Evolutionary conservation across 23 tunicate genomes (phyloP).

Genomic region (Aplidium turbinatum): DNA sequence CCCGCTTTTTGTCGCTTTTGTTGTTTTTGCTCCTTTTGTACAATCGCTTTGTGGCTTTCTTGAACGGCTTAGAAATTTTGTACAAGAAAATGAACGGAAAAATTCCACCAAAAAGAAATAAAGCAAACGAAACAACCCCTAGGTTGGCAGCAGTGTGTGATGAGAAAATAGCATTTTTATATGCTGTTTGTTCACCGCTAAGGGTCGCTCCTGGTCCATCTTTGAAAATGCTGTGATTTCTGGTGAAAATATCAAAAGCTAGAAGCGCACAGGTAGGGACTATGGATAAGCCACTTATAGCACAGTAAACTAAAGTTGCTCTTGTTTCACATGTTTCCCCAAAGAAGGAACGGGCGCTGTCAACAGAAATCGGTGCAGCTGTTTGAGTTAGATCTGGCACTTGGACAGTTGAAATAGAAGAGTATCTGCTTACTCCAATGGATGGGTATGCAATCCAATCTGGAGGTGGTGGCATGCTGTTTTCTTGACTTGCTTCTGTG

Average conservation of each 20-base stretch:
- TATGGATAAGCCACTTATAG: constrained; percentile 9
- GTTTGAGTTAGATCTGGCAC: constrained; percentile 46
- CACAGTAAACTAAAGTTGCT: constrained; percentile 22
- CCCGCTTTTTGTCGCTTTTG: too few species aligned
- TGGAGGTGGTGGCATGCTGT: constrained; percentile 39
- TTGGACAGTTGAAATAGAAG: constrained; percentile 31
- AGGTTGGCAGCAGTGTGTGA: constrained; percentile 10
- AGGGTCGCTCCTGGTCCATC: background rate
- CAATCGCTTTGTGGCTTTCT: background rate
- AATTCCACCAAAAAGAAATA: constrained; percentile 18
- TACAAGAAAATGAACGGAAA: constrained; percentile 4
- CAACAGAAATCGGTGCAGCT: constrained; percentile 13
- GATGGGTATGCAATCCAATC: constrained; percentile 48
- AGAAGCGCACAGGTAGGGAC: constrained; percentile 38
- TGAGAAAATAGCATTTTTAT: background rate
- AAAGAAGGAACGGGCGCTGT: constrained; percentile 38
- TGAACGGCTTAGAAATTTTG: background rate
- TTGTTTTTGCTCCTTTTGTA: too few species aligned
- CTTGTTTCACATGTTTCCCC: constrained; percentile 42
- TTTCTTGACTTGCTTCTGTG: background rate
- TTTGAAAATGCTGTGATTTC: background rate
- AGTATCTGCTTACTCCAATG: background rate
- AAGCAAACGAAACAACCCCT: background rate
- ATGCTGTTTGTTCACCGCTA: too few species aligned
- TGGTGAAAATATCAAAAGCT: constrained; percentile 40